These are phyloP conservation scores for Sipunculus nudus DNA, from an alignment of 2,888 invertebrate species.

Conservation along the genomic window DNA sequence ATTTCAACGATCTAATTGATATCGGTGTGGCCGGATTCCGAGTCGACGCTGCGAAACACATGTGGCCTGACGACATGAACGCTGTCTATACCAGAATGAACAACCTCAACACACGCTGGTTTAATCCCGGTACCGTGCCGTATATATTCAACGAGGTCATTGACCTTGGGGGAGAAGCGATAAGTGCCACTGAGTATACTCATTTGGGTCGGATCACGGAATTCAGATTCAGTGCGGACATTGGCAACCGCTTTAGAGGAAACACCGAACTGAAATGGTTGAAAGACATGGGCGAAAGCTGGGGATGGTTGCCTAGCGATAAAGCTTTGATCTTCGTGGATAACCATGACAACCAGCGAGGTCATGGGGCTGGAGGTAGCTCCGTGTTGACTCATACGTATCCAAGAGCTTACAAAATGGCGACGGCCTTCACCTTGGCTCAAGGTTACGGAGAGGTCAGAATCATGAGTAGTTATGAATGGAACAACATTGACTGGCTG, in stretches of 20 bases:
- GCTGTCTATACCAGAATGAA: conserved; percentile 71
- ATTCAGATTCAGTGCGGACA: conserved; percentile 36
- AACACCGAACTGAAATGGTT: conserved; percentile 37
- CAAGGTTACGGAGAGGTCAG: conserved; percentile 71
- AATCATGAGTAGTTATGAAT: conserved; percentile 86
- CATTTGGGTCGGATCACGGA: conserved; percentile 41
- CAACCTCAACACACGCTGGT: conserved; percentile 61
- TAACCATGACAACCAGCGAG: conserved; percentile 88
- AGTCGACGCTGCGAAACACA: conserved; percentile 70
- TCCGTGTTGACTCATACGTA: conserved; percentile 43
- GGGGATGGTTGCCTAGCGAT: conserved; percentile 43
- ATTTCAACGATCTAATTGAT: conserved; percentile 75
- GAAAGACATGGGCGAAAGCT: conserved; percentile 51
- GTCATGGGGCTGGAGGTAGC: conserved; percentile 40
- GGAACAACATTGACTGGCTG: conserved; percentile 66
- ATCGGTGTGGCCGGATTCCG: conserved; percentile 84
- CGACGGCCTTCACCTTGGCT: conserved; percentile 86
- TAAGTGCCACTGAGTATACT: conserved; percentile 38
- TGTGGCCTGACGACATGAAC: conserved; percentile 76
- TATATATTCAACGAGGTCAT: conserved; percentile 62
- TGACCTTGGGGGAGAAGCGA: conserved; percentile 58
- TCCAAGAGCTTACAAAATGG: conserved; percentile 70
- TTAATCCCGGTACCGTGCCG: conserved; percentile 68
- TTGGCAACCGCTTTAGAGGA: conserved; percentile 18
- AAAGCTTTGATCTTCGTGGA: conserved; percentile 80